phyloP scores from a whole-genome alignment of 2,888 invertebrate genomes.

The Melolontha melolontha region DNA sequence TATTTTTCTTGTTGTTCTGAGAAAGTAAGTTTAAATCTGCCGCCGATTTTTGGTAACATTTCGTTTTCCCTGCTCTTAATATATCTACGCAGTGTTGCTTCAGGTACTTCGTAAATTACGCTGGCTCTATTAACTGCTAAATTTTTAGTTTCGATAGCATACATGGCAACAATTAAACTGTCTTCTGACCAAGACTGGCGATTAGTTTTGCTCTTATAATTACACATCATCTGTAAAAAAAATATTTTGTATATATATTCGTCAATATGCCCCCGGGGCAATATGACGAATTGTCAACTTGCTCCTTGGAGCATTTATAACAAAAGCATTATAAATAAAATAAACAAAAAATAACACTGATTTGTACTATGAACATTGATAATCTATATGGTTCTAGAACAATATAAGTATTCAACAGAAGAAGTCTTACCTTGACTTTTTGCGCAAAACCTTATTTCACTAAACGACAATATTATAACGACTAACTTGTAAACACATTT shows the following conservation, averaged over 20 bases:
- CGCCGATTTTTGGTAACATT: neutral
- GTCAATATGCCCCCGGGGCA: conserved; percentile 2
- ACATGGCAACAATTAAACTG: neutral
- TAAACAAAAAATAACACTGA: too few relatives aligned
- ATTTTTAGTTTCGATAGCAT: neutral
- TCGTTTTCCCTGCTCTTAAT: neutral
- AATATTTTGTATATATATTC: neutral
- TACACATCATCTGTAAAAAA: conserved; percentile 1
- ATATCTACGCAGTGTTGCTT: conserved; percentile 5
- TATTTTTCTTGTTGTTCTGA: neutral
- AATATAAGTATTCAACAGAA: too few relatives aligned
- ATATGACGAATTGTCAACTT: neutral
- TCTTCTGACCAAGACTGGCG: neutral
- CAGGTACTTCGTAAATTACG: conserved; percentile 5
- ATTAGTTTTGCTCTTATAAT: conserved; percentile 3
- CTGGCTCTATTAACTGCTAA: neutral
- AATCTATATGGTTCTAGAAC: too few relatives aligned
- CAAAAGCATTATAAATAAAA: neutral
- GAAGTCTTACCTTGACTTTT: too few relatives aligned
- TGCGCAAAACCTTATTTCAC: too few relatives aligned
- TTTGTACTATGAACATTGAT: too few relatives aligned
- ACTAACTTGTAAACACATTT: too few relatives aligned
- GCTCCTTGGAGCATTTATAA: neutral
- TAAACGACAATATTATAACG: too few relatives aligned
- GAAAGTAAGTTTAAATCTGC: conserved; percentile 2